phyloP scores from a whole-genome alignment of 2,797 vertebrate species.

The Crenuchus spilurus region DNA sequence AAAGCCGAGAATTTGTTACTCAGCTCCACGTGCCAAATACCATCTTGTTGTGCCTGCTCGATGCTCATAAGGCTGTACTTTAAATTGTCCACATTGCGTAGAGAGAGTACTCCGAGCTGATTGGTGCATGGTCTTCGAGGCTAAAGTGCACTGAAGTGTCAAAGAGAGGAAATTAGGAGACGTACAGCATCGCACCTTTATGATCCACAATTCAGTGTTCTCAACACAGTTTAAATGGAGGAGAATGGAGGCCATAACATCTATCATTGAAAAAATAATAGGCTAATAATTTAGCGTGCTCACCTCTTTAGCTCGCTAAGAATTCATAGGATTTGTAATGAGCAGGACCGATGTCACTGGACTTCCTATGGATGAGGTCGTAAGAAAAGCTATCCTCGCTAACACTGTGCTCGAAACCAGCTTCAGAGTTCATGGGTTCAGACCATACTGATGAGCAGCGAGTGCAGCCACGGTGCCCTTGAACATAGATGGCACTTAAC shows the following conservation, averaged over 20 bases:
- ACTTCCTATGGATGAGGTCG: background rate
- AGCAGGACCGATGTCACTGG: background rate
- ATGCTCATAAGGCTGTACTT: background rate
- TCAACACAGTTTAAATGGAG: background rate
- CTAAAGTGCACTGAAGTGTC: conserved; percentile 23
- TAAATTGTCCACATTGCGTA: background rate
- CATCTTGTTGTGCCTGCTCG: conserved; percentile 3
- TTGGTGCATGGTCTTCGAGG: background rate
- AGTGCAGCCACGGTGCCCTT: conserved; percentile 1
- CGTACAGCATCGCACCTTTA: background rate
- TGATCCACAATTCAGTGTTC: background rate
- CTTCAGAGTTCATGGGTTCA: conserved; percentile 9
- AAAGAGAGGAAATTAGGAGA: conserved; percentile 33
- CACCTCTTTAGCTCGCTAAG: background rate
- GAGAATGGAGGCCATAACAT: background rate
- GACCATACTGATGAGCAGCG: background rate
- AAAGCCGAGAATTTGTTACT: conserved; percentile 69
- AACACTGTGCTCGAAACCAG: background rate
- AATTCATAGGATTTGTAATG: background rate
- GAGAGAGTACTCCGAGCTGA: background rate
- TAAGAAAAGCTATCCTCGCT: background rate
- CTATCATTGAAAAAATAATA: conserved; percentile 6
- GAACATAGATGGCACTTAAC: conserved; percentile 13
- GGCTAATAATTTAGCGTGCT: background rate
- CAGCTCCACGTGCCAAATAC: conserved; percentile 58